These are phyloP conservation scores for Ctena decussata DNA, from an alignment of 2,888 invertebrate genomes.

Conservation along the genomic window DNA sequence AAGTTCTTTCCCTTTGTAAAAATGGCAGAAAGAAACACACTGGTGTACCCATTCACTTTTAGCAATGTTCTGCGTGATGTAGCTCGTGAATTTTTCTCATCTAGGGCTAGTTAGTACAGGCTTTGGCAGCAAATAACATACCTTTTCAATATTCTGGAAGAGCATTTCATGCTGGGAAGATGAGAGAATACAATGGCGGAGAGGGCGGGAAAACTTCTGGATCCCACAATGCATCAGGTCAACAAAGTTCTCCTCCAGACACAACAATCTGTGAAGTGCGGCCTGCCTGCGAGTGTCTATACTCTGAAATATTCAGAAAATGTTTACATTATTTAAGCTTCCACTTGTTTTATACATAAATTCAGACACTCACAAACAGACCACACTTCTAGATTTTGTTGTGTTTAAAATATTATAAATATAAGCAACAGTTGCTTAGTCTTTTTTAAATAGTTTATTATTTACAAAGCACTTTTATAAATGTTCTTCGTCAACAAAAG, in stretches of 20 bases:
- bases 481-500: background rate
- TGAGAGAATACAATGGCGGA: constrained; percentile 58
- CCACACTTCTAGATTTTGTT: background rate
- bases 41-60: no score
- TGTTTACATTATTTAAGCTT: background rate
- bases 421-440: background rate
- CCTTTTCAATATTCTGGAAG: constrained; percentile 68
- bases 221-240: constrained; percentile 56
- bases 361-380: constrained; percentile 17
- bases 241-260: constrained; percentile 62
- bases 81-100: no score
- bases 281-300: constrained; percentile 65
- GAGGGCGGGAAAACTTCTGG: constrained; percentile 55
- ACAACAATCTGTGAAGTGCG: constrained; percentile 63
- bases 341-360: no score
- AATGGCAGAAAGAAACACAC: no score
- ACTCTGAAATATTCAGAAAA: constrained; percentile 47
- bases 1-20: no score
- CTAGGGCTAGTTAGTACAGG: no score
- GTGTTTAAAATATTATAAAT: background rate
- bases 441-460: background rate
- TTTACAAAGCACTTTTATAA: constrained; percentile 2
- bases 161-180: constrained; percentile 46
- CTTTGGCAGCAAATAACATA: no score
- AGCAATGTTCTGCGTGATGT: no score